Evolutionary conservation across 2,113 vertebrate genomes (phyloP).

Genomic region (Pteruthius melanotis): DNA sequence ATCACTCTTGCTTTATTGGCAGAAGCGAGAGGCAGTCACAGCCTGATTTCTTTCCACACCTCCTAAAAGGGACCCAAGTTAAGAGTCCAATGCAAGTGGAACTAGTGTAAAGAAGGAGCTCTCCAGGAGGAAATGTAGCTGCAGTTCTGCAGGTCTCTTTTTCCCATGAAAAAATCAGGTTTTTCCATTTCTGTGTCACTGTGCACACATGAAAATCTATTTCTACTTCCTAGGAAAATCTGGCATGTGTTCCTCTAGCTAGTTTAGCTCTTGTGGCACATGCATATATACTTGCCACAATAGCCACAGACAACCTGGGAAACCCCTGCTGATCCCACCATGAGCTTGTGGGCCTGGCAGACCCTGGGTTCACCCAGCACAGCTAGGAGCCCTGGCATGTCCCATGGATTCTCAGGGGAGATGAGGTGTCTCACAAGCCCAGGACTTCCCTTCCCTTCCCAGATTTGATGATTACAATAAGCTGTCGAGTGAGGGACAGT

Average conservation of each 20-base stretch:
- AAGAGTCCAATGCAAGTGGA: not conserved
- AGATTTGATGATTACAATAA: not conserved
- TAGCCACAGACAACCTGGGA: not conserved
- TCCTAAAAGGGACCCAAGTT: not conserved
- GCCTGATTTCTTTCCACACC: not conserved
- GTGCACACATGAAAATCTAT: not conserved
- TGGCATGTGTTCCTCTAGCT: not conserved
- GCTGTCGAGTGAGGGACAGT: not conserved
- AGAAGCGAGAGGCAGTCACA: not conserved
- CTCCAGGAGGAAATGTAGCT: not conserved
- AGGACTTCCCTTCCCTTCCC: not conserved
- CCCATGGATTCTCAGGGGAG: not conserved
- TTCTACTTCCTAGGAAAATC: not conserved
- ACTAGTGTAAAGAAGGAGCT: not conserved
- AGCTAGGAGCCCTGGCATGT: not conserved
- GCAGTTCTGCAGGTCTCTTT: not conserved
- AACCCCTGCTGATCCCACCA: not conserved
- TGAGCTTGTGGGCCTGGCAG: accelerated
- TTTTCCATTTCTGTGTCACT: not conserved
- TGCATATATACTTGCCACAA: accelerated
- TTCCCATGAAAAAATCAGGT: not conserved
- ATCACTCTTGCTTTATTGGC: not conserved
- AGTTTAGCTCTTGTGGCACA: not conserved
- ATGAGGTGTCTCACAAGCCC: not conserved
- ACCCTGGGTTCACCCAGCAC: not conserved